These are phyloP conservation scores for Dolichomitus sp. DNA, from an alignment of 2,888 invertebrate genomes.

Conservation along the genomic window DNA sequence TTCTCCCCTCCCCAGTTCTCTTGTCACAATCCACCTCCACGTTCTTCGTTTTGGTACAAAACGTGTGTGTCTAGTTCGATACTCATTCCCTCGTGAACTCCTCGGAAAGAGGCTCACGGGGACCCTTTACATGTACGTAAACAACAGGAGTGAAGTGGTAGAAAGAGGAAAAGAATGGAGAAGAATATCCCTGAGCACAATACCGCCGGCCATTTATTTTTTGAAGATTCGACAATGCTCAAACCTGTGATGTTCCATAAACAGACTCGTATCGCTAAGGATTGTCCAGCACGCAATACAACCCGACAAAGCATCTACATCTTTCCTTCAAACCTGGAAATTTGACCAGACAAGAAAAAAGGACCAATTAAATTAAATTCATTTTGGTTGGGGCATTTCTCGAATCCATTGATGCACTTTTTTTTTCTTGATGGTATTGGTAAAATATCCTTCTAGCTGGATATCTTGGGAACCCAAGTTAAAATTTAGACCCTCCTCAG, in stretches of 20 bases:
- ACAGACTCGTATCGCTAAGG: conserved; percentile 3
- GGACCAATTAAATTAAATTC: too few relatives aligned
- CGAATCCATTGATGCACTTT: too few relatives aligned
- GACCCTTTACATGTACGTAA: conserved; percentile 35
- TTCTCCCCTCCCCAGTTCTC: conserved; percentile 19
- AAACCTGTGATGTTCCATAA: conserved; percentile 16
- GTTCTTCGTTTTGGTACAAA: conserved; percentile 28
- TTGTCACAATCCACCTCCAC: conserved; percentile 26
- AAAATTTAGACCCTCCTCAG: too few relatives aligned
- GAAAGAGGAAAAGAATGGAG: neutral
- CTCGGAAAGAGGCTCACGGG: conserved; percentile 3
- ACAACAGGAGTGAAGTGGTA: neutral
- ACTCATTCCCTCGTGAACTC: conserved; percentile 23
- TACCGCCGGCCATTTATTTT: conserved; percentile 24
- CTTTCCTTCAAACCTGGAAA: neutral
- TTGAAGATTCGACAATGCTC: conserved; percentile 38
- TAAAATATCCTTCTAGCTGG: too few relatives aligned
- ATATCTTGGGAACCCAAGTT: too few relatives aligned
- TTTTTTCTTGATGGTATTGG: too few relatives aligned
- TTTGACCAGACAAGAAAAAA: too few relatives aligned
- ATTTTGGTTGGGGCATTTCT: too few relatives aligned
- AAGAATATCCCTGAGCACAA: conserved; percentile 15
- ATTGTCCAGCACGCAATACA: conserved; percentile 3
- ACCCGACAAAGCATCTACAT: neutral
- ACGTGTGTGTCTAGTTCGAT: conserved; percentile 65